Evolutionary conservation across 1,140 invertebrate species (phyloP).

Genomic region (Antheraea mylitta): DNA sequence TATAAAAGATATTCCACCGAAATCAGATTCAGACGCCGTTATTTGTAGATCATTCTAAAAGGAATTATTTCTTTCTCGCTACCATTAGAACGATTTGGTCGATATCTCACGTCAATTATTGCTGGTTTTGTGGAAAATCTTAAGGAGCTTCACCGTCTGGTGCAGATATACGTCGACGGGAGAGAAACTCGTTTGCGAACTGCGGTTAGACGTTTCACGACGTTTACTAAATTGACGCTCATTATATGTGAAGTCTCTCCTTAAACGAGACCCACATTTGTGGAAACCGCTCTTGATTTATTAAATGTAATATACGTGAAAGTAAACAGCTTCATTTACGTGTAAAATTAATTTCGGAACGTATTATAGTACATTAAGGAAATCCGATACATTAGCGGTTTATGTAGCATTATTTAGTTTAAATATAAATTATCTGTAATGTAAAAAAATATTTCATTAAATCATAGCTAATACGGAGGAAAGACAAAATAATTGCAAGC

Average conservation of each 20-base stretch:
- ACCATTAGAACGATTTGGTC: background rate
- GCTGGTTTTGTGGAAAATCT: background rate
- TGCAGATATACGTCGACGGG: background rate
- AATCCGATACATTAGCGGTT: too few species aligned
- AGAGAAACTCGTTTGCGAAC: constrained; percentile 11
- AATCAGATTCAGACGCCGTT: too few species aligned
- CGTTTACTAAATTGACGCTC: constrained; percentile 21
- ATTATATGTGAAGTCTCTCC: constrained; percentile 17
- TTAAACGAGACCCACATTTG: constrained; percentile 6
- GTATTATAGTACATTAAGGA: background rate
- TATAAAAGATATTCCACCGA: too few species aligned
- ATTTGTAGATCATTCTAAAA: too few species aligned
- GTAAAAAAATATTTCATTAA: too few species aligned
- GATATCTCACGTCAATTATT: background rate
- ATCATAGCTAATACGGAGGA: too few species aligned
- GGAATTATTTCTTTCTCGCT: background rate
- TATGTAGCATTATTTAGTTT: too few species aligned
- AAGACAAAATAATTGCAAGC: too few species aligned
- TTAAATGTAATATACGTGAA: constrained; percentile 4
- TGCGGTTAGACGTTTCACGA: constrained; percentile 5
- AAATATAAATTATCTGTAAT: too few species aligned
- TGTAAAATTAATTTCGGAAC: background rate
- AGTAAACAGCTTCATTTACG: background rate
- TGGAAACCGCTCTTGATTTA: constrained; percentile 7
- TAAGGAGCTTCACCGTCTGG: background rate